These are phyloP conservation scores for Lethenteron camtschaticum DNA, from an alignment of 2,113 vertebrate species.

Conservation along the genomic window DNA sequence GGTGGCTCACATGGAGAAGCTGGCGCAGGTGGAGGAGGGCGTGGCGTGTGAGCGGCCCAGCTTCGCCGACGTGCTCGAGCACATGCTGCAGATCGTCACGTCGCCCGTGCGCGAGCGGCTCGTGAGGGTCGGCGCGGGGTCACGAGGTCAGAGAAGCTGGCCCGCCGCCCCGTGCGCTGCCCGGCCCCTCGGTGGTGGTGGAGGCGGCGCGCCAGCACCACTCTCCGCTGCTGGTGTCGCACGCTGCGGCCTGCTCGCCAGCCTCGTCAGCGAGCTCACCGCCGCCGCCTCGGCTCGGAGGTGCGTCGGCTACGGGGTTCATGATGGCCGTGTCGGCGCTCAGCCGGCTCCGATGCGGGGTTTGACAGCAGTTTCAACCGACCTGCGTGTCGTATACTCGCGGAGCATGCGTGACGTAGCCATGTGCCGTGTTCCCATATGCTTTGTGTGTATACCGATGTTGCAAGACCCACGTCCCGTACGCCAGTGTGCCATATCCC, in stretches of 20 bases:
- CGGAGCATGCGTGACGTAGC: no score
- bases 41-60: conserved; percentile 31
- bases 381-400: no score
- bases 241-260: conserved; percentile 85
- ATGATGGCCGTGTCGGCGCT: no score
- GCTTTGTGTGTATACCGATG: no score
- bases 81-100: conserved; percentile 94
- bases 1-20: conserved; percentile 92
- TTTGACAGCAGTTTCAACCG: no score
- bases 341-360: no score
- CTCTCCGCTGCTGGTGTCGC: conserved; percentile 81
- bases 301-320: conserved; percentile 17
- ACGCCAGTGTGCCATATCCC: no score
- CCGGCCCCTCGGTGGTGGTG: no score
- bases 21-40: conserved; percentile 54
- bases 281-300: conserved; percentile 91
- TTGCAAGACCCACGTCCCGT: no score
- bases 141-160: neutral
- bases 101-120: conserved; percentile 79
- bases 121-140: conserved; percentile 25
- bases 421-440: no score
- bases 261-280: conserved; percentile 87
- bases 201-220: conserved; percentile 61
- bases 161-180: neutral
- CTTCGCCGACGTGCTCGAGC: conserved; percentile 85